Evolutionary conservation across 2,797 vertebrate genomes (phyloP), one percentile per base, ranked within the genome.

Genomic region (Enteromius paludinosus): DNA sequence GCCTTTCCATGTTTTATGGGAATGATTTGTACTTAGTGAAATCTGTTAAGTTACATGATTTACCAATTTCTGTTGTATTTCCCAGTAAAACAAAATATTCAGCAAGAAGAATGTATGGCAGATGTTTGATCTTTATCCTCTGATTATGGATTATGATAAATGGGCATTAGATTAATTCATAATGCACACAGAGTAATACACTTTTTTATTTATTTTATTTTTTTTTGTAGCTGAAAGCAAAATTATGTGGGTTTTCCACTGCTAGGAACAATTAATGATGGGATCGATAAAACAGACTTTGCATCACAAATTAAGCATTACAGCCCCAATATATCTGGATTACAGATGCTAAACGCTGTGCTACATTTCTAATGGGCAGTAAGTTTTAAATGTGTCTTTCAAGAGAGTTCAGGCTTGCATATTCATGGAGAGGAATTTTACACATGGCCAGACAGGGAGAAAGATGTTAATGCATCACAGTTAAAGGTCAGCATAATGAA

Each of bases 401-500:
- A 20, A 30, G 5, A 33, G 3, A 52, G 10, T n/a, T 52, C 18
- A 52, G 30, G 4, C 7, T 54, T 1, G 20, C 45, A 28, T 30
- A 23, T 35, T 52, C 15, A 49, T 9, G 1, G 20, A 49, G 10
- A 35, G 41, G 35, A 18, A 14, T 68, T 52, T 17, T 38, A 78
- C 45, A 17, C 62, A 68, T 35, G 65, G 45, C 2, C 35, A 56
- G 17, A 64, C 59, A 14, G 38, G n/a, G 9, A 28, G 47, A 71
- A 56, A 45, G 52, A 66, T 52, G 54, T 28, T 38, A 52, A 52
- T 81, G 70, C 65, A 38, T 38, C 54, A 17, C 33, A 35, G 15
- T 41, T 65, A 65, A 81, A 81, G 79, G 79, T 81, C 69, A 49
- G 28, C 28, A 74, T 64, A 41, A 73, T 81, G 45, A 73, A 73